Evolutionary conservation across 2,888 invertebrate genomes (phyloP).

Genomic region (Sialis lutaria): DNA sequence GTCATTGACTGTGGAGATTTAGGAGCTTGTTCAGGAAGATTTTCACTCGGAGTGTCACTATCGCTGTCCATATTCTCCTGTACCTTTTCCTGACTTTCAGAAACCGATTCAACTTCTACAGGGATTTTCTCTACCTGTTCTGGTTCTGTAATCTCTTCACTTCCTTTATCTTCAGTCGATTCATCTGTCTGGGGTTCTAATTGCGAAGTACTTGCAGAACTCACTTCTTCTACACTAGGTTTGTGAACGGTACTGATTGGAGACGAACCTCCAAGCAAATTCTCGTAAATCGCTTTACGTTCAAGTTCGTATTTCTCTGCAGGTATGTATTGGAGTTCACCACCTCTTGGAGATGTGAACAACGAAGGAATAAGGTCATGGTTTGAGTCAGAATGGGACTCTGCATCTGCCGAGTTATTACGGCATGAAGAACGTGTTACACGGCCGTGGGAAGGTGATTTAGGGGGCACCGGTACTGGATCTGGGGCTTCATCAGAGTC

Average conservation of each 20-base stretch:
- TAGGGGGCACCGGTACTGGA: not conserved
- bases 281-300: conserved; percentile 26
- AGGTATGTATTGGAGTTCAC: conserved; percentile 26
- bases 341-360: conserved; percentile 22
- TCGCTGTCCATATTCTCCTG: conserved; percentile 18
- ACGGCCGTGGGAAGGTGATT: conserved; percentile 15
- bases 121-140: conserved; percentile 7
- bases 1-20: conserved; percentile 9
- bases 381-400: conserved; percentile 19
- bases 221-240: conserved; percentile 17
- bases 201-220: not conserved
- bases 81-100: conserved; percentile 10
- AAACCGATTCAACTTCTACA: conserved; percentile 9
- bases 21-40: conserved; percentile 17
- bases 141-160: conserved; percentile 8
- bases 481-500: conserved; percentile 22
- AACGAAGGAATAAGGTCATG: conserved; percentile 15
- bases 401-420: conserved; percentile 25
- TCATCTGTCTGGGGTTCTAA: not conserved
- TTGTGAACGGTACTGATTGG: conserved; percentile 11
- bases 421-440: conserved; percentile 25
- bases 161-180: conserved; percentile 1
- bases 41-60: conserved; percentile 13
- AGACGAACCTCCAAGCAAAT: conserved; percentile 21
- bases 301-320: conserved; percentile 28